phyloP scores from a whole-genome alignment of 2,888 invertebrate genomes.

The Orthosia gothica region DNA sequence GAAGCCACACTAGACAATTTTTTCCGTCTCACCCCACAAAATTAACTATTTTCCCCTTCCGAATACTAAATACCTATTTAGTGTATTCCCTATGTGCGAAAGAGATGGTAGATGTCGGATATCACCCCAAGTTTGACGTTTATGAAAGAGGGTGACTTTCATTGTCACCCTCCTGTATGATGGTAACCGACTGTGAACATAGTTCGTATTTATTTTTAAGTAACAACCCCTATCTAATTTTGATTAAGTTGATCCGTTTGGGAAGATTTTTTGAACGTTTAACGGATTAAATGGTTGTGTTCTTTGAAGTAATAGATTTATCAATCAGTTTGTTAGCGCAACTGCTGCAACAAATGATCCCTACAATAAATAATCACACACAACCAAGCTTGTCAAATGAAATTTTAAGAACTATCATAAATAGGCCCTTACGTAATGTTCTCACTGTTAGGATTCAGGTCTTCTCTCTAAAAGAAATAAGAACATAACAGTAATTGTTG shows the following conservation, averaged over 20 bases:
- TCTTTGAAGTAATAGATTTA: constrained; percentile 15
- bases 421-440: too few species aligned
- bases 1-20: constrained; percentile 73
- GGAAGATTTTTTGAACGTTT: constrained; percentile 9
- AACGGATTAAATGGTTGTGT: neutral
- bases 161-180: constrained; percentile 73
- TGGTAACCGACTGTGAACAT: constrained; percentile 86
- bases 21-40: constrained; percentile 88
- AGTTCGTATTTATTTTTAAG: constrained; percentile 81
- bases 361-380: neutral
- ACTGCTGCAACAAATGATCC: too few species aligned
- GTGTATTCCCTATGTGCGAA: constrained; percentile 81
- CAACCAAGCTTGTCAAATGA: too few species aligned
- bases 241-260: constrained; percentile 55
- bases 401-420: too few species aligned
- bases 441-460: too few species aligned
- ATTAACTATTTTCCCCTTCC: constrained; percentile 89
- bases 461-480: too few species aligned
- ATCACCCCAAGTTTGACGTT: constrained; percentile 83
- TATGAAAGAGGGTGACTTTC: constrained; percentile 79
- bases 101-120: constrained; percentile 73
- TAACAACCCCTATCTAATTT: constrained; percentile 67
- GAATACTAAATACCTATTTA: constrained; percentile 91
- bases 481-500: too few species aligned
- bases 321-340: neutral